phyloP scores from a whole-genome alignment of 1,140 invertebrate species.

The Hydropsyche tenuis region DNA sequence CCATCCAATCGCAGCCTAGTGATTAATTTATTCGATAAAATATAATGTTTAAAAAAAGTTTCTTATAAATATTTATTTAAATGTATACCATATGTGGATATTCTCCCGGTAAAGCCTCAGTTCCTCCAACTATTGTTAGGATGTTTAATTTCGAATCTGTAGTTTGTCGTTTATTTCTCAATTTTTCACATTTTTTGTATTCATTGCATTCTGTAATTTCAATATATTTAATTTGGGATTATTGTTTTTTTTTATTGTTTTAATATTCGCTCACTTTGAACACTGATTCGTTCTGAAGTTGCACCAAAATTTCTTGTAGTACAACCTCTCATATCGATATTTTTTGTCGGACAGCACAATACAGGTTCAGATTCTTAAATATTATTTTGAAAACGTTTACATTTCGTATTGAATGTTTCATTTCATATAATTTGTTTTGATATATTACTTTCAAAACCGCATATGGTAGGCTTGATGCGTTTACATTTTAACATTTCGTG shows the following conservation, averaged over 20 bases:
- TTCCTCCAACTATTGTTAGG: not conserved
- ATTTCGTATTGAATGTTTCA: not conserved
- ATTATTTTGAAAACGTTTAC: not conserved
- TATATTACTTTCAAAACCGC: not conserved
- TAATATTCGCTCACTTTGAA: not conserved
- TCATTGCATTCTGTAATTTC: slow-evolving; percentile 8
- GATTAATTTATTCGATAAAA: not conserved
- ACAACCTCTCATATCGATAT: not conserved
- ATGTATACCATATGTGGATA: slow-evolving; percentile 44
- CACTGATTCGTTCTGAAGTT: slow-evolving; percentile 4
- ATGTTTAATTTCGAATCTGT: slow-evolving; percentile 38
- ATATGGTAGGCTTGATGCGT: not conserved
- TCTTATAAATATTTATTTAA: not conserved
- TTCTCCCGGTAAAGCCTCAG: slow-evolving; percentile 2
- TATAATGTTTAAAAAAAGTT: not conserved
- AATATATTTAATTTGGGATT: not conserved
- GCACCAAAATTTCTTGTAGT: too few species aligned
- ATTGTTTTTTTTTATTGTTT: not conserved
- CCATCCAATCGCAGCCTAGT: slow-evolving; percentile 23
- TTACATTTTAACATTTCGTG: not conserved
- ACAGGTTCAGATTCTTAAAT: not conserved
- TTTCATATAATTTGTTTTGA: not conserved
- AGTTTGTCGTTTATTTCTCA: not conserved
- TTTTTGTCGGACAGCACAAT: not conserved
- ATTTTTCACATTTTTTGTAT: not conserved